phyloP scores from a whole-genome alignment of 2,888 invertebrate species.

The Oligia latruncula region DNA sequence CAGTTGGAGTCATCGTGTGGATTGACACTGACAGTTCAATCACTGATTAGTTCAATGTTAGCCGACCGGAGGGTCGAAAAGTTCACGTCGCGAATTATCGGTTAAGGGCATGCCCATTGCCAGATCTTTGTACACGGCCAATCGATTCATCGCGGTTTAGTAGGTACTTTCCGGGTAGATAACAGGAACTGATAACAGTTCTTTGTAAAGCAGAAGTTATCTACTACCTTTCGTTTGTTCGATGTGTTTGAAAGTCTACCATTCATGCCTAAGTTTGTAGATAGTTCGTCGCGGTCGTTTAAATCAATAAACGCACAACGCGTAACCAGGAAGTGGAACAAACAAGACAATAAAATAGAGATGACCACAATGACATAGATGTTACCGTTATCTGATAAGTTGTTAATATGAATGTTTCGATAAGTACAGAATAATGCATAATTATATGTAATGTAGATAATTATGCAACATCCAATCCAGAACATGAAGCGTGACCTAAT shows the following conservation, averaged over 20 bases:
- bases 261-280: neutral
- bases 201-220: neutral
- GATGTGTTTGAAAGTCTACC: neutral
- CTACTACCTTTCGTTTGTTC: neutral
- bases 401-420: slow-evolving; percentile 25
- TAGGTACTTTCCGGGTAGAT: neutral
- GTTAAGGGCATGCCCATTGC: slow-evolving; percentile 67
- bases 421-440: slow-evolving; percentile 7
- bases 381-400: slow-evolving; percentile 3
- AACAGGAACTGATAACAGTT: neutral
- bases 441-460: neutral
- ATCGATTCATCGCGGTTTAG: slow-evolving; percentile 19
- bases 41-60: slow-evolving; percentile 67
- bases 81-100: slow-evolving; percentile 64
- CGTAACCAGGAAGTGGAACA: slow-evolving; percentile 23
- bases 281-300: neutral
- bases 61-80: slow-evolving; percentile 67
- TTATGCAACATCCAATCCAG: slow-evolving; percentile 8
- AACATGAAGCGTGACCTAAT: neutral
- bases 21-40: slow-evolving; percentile 66
- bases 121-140: slow-evolving; percentile 47
- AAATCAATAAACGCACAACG: slow-evolving; percentile 16
- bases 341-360: slow-evolving; percentile 25
- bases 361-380: slow-evolving; percentile 5
- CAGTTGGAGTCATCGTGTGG: slow-evolving; percentile 41